Evolutionary conservation across 1,140 invertebrate species (phyloP), one percentile per base, ranked within the genome.

Genomic region (Zaprionus taronus): DNA sequence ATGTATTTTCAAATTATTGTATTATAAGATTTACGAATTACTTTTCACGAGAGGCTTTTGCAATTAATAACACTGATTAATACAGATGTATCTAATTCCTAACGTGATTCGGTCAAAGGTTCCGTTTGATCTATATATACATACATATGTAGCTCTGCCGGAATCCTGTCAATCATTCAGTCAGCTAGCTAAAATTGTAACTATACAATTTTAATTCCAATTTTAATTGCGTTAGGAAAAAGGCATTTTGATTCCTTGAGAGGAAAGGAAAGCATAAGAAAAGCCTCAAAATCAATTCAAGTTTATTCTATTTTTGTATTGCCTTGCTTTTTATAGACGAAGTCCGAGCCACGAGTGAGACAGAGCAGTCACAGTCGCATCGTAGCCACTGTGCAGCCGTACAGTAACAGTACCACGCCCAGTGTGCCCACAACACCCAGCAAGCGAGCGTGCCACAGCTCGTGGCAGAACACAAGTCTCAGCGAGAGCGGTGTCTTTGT

Each of bases 401-500:
- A 93, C 22, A 93, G 66, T 28, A 93, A 86, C 44, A 82, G 91
- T 80, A 66, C 82, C 26, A 80, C 83, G 56, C 82, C 90, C 73
- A 83, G 77, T 38, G 56, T 70, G 5, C 83, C 83, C 5, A 72
- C 83, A 44, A 86, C 83, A 51, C 83, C 83, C 24, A 83, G 60
- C 34, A 86, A 86, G 14, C 72, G 79, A 26, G 44, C 47, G 17
- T 65, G 17, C 41, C 61, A 34, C 38, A 68, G 63, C 58, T 26
- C 79, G 47, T 92, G 91, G 91, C 84, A 90, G 36, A 91, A 70
- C 24, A 91, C 82, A 51, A 92, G 93, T 64, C 86, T 96, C 22
- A 95, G 95, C 86, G 95, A 96, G 78, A 95, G 95, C 78, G 95
- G 95, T 28, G 95, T 96, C 67, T 96, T 95, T 80, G 95, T 95